These are phyloP conservation scores for Thermophis baileyi DNA, from an alignment of 2,113 vertebrate genomes.

Conservation along the genomic window DNA sequence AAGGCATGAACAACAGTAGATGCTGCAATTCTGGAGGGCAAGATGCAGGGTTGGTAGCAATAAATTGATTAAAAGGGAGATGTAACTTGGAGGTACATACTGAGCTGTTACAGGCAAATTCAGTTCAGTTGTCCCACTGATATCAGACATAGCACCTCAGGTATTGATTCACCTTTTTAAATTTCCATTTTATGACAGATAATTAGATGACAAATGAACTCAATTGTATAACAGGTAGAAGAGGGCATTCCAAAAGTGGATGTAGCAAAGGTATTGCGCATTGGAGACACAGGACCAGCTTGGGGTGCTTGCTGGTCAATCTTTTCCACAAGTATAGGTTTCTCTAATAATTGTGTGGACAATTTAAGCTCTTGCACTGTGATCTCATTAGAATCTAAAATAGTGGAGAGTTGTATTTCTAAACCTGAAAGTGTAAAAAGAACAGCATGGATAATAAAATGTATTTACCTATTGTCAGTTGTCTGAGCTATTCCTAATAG, in stretches of 20 bases:
- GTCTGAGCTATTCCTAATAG: background rate
- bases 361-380: background rate
- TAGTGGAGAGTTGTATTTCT: background rate
- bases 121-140: background rate
- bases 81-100: background rate
- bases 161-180: background rate
- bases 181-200: background rate
- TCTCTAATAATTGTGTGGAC: background rate
- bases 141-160: background rate
- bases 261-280: background rate
- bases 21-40: background rate
- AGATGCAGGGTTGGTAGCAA: background rate
- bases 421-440: background rate
- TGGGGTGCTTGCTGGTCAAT: background rate
- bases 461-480: background rate
- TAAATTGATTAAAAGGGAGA: background rate
- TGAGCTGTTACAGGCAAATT: background rate
- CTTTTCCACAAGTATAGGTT: background rate
- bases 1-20: background rate
- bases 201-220: background rate
- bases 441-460: background rate
- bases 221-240: background rate
- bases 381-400: background rate
- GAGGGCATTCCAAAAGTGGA: background rate
- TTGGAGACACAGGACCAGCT: background rate